Conservation (phyloP, 2,797 vertebrate species). For the Syngnathus acus region DNA sequence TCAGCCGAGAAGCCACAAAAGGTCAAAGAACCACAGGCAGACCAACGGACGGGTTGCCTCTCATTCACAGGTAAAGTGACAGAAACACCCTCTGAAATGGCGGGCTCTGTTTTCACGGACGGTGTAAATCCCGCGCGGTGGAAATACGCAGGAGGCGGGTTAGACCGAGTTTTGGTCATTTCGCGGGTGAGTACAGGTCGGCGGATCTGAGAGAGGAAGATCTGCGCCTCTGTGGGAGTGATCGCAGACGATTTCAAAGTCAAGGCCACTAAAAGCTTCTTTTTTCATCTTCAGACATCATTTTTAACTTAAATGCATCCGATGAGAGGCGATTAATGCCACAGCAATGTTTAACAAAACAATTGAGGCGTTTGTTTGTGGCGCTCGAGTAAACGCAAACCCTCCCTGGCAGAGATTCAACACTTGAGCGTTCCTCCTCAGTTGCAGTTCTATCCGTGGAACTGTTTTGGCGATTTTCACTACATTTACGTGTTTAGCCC, state of each 20-base stretch:
- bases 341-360: neutral
- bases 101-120: too few relatives aligned
- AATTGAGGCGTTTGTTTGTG: neutral
- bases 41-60: slow-evolving; percentile 58
- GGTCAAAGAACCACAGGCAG: slow-evolving; percentile 61
- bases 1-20: slow-evolving; percentile 58
- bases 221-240: too few relatives aligned
- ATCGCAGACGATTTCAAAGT: neutral
- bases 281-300: slow-evolving; percentile 2
- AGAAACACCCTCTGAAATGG: slow-evolving; percentile 5
- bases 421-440: slow-evolving; percentile 12
- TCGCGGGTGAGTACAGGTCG: too few relatives aligned
- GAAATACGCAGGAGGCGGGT: too few relatives aligned
- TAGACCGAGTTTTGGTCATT: too few relatives aligned
- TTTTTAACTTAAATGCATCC: neutral
- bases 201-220: too few relatives aligned
- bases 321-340: neutral
- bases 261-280: neutral
- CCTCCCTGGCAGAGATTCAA: slow-evolving; percentile 1
- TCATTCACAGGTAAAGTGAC: slow-evolving; percentile 39
- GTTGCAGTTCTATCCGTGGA: slow-evolving; percentile 15
- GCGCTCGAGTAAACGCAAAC: slow-evolving; percentile 5
- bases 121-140: too few relatives aligned
- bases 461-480: neutral
- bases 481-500: slow-evolving; percentile 8